Percentiles rank a stretch among this genome's conserved stretches.
phyloP scores from a whole-genome alignment of 2,797 vertebrate species.

The Eurystomus glaucurus region DNA sequence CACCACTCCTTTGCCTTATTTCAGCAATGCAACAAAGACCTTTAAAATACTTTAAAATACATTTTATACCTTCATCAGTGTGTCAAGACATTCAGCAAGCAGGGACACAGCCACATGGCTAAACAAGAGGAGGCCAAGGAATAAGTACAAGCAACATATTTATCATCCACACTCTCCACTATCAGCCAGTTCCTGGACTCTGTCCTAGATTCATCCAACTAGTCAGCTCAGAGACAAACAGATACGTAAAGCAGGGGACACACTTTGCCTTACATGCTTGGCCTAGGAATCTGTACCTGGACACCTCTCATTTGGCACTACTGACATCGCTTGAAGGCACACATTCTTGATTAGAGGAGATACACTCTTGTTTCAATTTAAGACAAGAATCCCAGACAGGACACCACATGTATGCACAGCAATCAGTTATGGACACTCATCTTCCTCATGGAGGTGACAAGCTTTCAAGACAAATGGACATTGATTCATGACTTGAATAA shows the following conservation, averaged over 20 bases:
- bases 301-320: background rate
- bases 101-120: fast-evolving
- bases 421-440: background rate
- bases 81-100: background rate
- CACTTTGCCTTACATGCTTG: background rate
- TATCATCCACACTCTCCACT: fast-evolving
- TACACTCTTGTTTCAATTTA: background rate
- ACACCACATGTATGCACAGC: fast-evolving
- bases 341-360: background rate
- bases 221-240: background rate
- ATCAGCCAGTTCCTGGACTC: background rate
- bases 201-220: background rate
- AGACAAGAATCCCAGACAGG: background rate
- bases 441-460: background rate
- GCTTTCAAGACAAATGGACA: background rate
- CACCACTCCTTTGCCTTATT: background rate
- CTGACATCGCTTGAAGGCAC: background rate
- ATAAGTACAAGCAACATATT: background rate
- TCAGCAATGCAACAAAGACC: background rate
- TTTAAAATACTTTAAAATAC: too few relatives aligned
- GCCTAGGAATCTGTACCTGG: background rate
- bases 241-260: background rate
- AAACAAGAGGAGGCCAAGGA: background rate
- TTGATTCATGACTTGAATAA: background rate
- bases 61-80: background rate